Evolutionary conservation across 2,797 vertebrate species (phyloP).

Genomic region (Macroramphosus scolopax): DNA sequence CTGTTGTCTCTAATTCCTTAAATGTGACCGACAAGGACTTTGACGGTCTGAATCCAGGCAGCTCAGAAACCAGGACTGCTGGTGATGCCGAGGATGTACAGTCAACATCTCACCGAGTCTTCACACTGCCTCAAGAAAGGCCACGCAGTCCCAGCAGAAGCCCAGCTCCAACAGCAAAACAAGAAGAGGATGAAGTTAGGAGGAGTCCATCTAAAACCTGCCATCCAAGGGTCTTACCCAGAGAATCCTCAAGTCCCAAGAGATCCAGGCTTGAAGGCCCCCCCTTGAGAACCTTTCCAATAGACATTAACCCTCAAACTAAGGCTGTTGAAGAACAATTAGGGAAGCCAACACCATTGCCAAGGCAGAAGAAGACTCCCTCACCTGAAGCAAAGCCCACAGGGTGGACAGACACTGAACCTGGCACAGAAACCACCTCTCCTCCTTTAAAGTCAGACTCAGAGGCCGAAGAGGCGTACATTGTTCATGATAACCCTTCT

Average conservation of each 20-base stretch:
- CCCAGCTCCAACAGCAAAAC: constrained; percentile 34
- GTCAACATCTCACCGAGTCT: constrained; percentile 27
- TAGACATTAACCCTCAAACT: constrained; percentile 45
- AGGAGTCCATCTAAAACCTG: constrained; percentile 62
- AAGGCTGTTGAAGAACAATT: constrained; percentile 43
- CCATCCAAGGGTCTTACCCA: constrained; percentile 63
- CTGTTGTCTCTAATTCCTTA: constrained; percentile 67
- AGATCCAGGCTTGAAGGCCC: constrained; percentile 49
- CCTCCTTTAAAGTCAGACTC: constrained; percentile 4
- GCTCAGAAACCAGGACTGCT: constrained; percentile 66
- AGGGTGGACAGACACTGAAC: constrained; percentile 14
- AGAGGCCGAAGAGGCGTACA: constrained; percentile 3
- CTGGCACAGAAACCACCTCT: constrained; percentile 20
- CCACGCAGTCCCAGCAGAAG: constrained; percentile 31
- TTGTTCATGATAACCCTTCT: constrained; percentile 7
- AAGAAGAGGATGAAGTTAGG: constrained; percentile 48
- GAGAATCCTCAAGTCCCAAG: constrained; percentile 50
- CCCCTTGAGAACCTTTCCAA: constrained; percentile 64
- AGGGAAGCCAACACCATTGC: constrained; percentile 41
- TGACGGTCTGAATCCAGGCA: constrained; percentile 56
- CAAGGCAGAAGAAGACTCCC: constrained; percentile 46
- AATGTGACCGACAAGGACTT: constrained; percentile 66
- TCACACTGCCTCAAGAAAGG: constrained; percentile 7
- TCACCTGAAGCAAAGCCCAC: constrained; percentile 45
- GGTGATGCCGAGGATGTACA: constrained; percentile 63